Conservation (phyloP, 2,113 vertebrate species). For the Nycticebus coucang region DNA sequence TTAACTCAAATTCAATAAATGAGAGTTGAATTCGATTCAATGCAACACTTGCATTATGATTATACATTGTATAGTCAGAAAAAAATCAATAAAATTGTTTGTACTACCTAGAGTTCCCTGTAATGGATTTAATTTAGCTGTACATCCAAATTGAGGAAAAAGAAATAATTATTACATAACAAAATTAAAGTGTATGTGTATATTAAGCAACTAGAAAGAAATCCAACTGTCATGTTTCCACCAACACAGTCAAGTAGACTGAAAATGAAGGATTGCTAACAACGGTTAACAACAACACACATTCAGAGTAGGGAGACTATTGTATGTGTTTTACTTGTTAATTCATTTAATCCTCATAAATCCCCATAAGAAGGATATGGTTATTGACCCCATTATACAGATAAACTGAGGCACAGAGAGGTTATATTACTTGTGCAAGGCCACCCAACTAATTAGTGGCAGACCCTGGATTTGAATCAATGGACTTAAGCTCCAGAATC, state of each 20-base stretch:
- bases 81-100: background rate
- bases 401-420: background rate
- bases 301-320: background rate
- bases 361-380: no score
- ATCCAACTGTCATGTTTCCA: background rate
- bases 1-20: background rate
- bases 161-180: background rate
- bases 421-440: background rate
- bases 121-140: background rate
- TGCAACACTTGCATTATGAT: background rate
- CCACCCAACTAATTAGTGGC: background rate
- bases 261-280: background rate
- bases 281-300: background rate
- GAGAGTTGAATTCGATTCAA: background rate
- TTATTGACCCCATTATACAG: background rate
- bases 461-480: background rate
- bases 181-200: background rate
- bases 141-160: background rate
- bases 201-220: slow-evolving; percentile 3
- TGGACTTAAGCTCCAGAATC: background rate
- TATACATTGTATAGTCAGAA: background rate
- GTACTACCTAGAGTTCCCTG: background rate
- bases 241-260: background rate
- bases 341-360: background rate
- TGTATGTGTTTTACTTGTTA: background rate